Evolutionary conservation across 2,888 invertebrate species (phyloP).

Genomic region (Campoplex nolae): DNA sequence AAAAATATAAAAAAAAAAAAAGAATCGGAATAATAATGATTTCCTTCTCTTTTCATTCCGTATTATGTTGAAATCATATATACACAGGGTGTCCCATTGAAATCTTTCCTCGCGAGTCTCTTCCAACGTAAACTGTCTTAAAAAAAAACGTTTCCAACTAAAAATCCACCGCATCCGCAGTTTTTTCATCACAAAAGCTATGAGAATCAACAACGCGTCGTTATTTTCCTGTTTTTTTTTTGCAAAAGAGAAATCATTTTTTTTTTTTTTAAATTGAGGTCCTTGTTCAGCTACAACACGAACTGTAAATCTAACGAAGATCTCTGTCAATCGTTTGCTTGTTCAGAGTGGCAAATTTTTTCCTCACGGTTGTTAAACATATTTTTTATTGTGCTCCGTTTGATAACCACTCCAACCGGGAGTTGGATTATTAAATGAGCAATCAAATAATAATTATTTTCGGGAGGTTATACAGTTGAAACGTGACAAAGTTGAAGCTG

Average conservation of each 20-base stretch:
- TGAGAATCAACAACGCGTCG: not conserved
- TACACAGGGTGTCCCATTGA: constrained; percentile 5
- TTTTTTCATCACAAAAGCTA: not conserved
- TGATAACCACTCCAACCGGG: too few species aligned
- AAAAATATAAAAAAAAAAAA: not conserved
- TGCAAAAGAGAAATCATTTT: not conserved
- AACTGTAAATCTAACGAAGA: not conserved
- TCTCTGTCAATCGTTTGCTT: too few species aligned
- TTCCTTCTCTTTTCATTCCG: constrained; percentile 35
- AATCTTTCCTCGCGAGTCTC: not conserved
- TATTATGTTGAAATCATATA: constrained; percentile 68
- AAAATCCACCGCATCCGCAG: not conserved
- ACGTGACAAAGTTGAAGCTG: not conserved
- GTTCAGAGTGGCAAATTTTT: too few species aligned
- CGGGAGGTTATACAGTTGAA: too few species aligned
- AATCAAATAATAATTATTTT: too few species aligned
- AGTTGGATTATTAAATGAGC: too few species aligned
- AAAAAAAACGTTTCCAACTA: not conserved
- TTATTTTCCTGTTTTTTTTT: too few species aligned
- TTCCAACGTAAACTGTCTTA: not conserved
- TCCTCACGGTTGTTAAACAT: too few species aligned
- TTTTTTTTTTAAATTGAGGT: too few species aligned
- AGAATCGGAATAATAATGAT: constrained; percentile 34
- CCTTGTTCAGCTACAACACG: not conserved
- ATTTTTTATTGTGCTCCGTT: too few species aligned